Evolutionary conservation across 2,797 vertebrate genomes (phyloP).

Genomic region (Anas flavirostris): DNA sequence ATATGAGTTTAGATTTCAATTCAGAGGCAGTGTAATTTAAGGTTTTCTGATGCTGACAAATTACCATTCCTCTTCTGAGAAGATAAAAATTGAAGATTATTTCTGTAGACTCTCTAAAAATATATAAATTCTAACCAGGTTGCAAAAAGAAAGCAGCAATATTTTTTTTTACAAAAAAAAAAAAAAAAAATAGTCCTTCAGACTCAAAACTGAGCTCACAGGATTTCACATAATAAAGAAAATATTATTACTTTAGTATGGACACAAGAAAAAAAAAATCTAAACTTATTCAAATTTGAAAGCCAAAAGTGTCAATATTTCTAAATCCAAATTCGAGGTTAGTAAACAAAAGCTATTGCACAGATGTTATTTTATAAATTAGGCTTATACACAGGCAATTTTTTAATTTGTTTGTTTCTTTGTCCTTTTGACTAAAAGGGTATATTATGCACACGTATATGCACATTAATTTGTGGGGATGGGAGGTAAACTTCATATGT

Average conservation of each 20-base stretch:
- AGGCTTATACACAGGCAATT: background rate
- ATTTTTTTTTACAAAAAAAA: background rate
- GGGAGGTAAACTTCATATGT: background rate
- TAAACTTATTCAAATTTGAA: background rate
- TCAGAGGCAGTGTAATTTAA: background rate
- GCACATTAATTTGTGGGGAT: fast-evolving
- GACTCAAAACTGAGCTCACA: background rate
- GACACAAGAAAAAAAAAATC: background rate
- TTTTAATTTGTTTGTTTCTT: background rate
- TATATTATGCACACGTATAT: background rate
- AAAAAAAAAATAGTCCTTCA: background rate
- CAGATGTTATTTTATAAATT: background rate
- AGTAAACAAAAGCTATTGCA: background rate
- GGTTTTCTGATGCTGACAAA: background rate
- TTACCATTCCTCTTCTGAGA: background rate
- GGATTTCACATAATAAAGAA: background rate
- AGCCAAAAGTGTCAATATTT: background rate
- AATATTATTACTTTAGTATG: background rate
- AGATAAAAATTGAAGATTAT: background rate
- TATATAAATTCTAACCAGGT: background rate
- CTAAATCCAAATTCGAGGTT: background rate
- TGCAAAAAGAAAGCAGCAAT: background rate
- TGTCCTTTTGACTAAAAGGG: background rate
- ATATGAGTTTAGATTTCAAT: background rate
- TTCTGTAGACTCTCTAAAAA: background rate